Conservation (phyloP, 1,140 invertebrate genomes). For the Drosophila triauraria region DNA sequence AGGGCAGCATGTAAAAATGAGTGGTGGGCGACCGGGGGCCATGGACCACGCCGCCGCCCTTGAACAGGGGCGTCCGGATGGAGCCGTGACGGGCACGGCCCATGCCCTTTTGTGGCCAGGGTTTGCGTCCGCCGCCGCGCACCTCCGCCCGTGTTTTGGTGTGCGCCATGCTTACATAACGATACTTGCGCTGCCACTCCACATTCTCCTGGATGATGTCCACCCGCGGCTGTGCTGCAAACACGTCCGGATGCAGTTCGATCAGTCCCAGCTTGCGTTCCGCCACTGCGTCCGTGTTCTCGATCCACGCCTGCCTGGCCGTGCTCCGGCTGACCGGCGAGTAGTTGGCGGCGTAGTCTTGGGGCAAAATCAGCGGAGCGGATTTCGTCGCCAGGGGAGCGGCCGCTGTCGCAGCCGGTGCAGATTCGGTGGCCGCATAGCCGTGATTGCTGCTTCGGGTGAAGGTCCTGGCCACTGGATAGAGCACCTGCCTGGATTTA, state of each 20-base stretch:
- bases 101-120: constrained; percentile 97
- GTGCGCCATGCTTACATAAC: constrained; percentile 91
- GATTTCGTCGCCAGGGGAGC: constrained; percentile 2
- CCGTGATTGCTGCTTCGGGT: constrained; percentile 16
- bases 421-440: constrained; percentile 7
- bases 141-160: constrained; percentile 93
- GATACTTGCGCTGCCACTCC: constrained; percentile 94
- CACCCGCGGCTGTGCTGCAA: constrained; percentile 92
- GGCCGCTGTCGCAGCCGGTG: background rate
- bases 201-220: constrained; percentile 96
- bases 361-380: constrained; percentile 60
- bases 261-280: constrained; percentile 94
- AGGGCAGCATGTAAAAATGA: constrained; percentile 97
- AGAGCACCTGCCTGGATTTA: constrained; percentile 65
- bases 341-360: constrained; percentile 50
- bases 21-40: constrained; percentile 95
- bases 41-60: constrained; percentile 92
- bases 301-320: constrained; percentile 94
- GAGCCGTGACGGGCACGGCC: constrained; percentile 96
- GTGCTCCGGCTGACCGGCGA: constrained; percentile 56
- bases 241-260: constrained; percentile 95
- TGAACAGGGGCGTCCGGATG: constrained; percentile 94
- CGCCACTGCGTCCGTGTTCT: constrained; percentile 92
- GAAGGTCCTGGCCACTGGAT: constrained; percentile 58
- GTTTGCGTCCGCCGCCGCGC: constrained; percentile 94